phyloP scores from a whole-genome alignment of 2,888 invertebrate species.

The Amblyjoppa fuscipennis region DNA sequence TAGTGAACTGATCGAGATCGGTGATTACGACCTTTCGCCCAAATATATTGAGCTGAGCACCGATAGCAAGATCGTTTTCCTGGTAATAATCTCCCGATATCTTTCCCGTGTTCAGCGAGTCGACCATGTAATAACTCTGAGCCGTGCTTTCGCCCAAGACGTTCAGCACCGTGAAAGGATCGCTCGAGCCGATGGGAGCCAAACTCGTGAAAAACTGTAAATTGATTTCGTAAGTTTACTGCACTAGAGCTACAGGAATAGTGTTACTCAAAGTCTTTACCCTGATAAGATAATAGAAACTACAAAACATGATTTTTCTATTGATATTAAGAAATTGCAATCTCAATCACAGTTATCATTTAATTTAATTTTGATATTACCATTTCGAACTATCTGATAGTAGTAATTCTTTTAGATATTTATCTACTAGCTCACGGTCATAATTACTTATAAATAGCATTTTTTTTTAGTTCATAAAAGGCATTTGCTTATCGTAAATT shows the following conservation, averaged over 20 bases:
- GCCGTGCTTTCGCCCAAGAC: constrained; percentile 87
- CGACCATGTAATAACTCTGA: constrained; percentile 87
- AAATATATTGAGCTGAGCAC: constrained; percentile 92
- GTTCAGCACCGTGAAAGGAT: constrained; percentile 87
- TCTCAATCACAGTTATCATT: neutral
- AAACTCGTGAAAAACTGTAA: constrained; percentile 74
- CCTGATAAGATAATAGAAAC: no score
- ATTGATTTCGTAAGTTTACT: constrained; percentile 6
- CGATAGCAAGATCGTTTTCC: constrained; percentile 93
- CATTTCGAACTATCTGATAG: constrained; percentile 23
- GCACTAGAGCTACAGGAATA: neutral
- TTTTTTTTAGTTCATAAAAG: neutral
- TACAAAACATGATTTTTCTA: no score
- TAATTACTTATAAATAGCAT: constrained; percentile 5
- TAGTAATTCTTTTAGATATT: neutral
- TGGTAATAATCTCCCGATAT: constrained; percentile 86
- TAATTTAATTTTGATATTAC: neutral
- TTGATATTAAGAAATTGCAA: no score
- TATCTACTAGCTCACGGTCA: neutral
- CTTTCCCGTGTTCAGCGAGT: constrained; percentile 87
- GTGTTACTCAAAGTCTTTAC: constrained; percentile 1
- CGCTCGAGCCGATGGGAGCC: constrained; percentile 85
- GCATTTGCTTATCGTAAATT: neutral
- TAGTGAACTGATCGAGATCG: constrained; percentile 94
- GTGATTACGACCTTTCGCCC: constrained; percentile 93